These are phyloP conservation scores for Cecropterus lyciades DNA, from an alignment of 1,140 invertebrate species.

Conservation along the genomic window DNA sequence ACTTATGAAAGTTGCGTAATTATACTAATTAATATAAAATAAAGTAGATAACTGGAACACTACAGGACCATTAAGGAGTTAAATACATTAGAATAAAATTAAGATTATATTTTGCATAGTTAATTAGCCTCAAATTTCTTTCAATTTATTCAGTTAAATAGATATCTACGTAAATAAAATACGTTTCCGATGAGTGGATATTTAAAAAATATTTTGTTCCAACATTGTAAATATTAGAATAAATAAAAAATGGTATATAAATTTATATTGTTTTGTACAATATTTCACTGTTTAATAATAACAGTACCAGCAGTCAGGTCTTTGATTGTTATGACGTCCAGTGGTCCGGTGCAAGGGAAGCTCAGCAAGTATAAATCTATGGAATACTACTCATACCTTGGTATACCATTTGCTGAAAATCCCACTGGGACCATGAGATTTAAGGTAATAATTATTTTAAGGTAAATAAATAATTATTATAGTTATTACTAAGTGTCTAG, in stretches of 20 bases:
- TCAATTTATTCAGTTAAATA: no score
- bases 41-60: no score
- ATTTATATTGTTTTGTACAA: background rate
- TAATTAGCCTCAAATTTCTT: no score
- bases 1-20: no score
- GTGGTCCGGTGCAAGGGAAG: conserved; percentile 40
- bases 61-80: no score
- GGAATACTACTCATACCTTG: conserved; percentile 41
- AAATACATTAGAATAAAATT: no score
- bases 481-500: no score
- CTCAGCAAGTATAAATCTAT: conserved; percentile 27
- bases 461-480: no score
- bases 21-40: no score
- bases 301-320: conserved; percentile 6
- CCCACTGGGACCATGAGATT: conserved; percentile 39
- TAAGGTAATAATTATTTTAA: conserved; percentile 40
- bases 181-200: background rate
- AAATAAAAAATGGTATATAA: background rate
- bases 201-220: no score
- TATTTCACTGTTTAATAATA: background rate
- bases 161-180: background rate
- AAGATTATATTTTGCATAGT: no score
- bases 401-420: conserved; percentile 49
- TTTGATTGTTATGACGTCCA: conserved; percentile 36
- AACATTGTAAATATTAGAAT: no score